Evolutionary conservation across 2,888 invertebrate species (phyloP), one percentile per base, ranked within the genome.

Genomic region (Acrocera orbiculus): DNA sequence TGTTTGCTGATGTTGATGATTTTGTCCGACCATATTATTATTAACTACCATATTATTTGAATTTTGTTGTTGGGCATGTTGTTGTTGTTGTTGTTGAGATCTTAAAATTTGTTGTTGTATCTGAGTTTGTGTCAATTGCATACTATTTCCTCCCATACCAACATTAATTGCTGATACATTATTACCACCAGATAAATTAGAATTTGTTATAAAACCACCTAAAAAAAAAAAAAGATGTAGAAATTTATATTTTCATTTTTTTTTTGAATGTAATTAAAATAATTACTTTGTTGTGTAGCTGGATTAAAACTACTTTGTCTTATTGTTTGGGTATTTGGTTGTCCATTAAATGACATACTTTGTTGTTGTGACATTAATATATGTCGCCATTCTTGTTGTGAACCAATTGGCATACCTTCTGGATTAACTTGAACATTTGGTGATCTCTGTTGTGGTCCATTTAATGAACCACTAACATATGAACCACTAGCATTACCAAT

Each of bases 371-470:
- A 61, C 63, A 67, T 65, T 50, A 60, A 55, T 47, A 59, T 52
- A 14, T 60, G 60, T 33, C 59, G 56, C 49, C 60, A 59, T 39
- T 53, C 52, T 37, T 59, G 57, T 43, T 58, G 58, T 30, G 58
- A 56, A 6, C 58, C 55, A 40, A 61, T 58, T 6, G 59, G 56
- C 58, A 68, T 56, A n/a, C 68, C 67, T 34, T 67, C 68, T 7
- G 68, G 67, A 11, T 66, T 65, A 7, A 69, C 65, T 45, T 66
- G 67, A 6, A 69, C 68, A 48, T 69, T 69, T 3, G 69, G 69
- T 24, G 68, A 66, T 24, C 68, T 51, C 45, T 66, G 66, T 60
- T 69, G 40, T 61, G 54, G 32, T 40, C 40, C 41, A 47, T 64
- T 58, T 35, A 51, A 52, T 7, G 53, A 52, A 11, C 46, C 55